phyloP scores from a whole-genome alignment of 2,113 vertebrate species.

The Rhinolophus sinicus region DNA sequence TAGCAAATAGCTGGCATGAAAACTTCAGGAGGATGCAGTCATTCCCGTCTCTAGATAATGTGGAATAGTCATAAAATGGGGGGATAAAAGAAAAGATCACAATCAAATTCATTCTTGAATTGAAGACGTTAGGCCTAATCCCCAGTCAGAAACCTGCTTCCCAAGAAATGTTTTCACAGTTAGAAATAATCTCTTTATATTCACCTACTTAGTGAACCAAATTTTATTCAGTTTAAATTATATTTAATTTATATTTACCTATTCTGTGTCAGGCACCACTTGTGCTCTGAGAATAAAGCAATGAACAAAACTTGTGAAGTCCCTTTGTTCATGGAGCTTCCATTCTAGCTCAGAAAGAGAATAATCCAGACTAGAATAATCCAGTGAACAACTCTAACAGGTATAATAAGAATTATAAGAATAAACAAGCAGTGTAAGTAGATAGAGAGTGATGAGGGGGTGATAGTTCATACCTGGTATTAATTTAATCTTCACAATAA shows the following conservation, averaged over 20 bases:
- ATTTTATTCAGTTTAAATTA: neutral
- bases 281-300: neutral
- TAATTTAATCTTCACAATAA: neutral
- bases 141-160: neutral
- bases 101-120: neutral
- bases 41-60: neutral
- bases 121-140: neutral
- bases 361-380: neutral
- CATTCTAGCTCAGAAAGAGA: neutral
- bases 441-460: neutral
- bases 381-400: neutral
- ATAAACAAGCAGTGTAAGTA: neutral
- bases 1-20: neutral
- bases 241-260: neutral
- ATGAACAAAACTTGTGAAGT: neutral
- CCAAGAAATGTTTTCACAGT: constrained; percentile 2
- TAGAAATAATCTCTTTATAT: neutral
- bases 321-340: neutral
- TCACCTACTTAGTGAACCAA: neutral
- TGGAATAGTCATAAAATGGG: neutral
- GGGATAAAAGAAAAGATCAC: neutral
- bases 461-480: neutral
- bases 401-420: neutral
- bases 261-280: neutral
- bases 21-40: neutral